These are phyloP conservation scores for Dicyrtoma fusca DNA, from an alignment of 2,888 invertebrate species.

Conservation along the genomic window DNA sequence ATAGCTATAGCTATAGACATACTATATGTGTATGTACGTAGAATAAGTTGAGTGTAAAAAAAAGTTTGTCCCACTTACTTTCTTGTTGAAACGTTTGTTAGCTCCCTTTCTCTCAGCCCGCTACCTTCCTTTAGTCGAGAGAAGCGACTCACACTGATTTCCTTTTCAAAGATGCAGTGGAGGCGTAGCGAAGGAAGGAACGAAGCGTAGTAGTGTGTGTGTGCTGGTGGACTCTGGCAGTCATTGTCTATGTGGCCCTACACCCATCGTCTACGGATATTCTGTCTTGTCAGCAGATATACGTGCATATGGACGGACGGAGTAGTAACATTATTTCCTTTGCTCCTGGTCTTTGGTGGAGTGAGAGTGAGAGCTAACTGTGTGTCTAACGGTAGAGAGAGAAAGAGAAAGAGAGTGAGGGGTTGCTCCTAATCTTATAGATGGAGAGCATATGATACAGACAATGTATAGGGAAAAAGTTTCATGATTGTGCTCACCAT, in stretches of 20 bases:
- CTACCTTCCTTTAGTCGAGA: conserved; percentile 18
- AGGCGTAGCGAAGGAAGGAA: background rate
- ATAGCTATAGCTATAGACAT: no score
- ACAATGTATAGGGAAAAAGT: conserved; percentile 16
- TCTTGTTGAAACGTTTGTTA: conserved; percentile 37
- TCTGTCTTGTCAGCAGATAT: no score
- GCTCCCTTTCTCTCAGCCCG: conserved; percentile 15
- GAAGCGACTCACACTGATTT: background rate
- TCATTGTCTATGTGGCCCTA: no score
- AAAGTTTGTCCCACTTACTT: conserved; percentile 44
- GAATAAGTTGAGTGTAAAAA: conserved; percentile 41
- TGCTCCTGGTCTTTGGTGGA: background rate
- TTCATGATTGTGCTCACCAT: conserved; percentile 42
- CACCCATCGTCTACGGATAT: no score
- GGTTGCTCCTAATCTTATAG: background rate
- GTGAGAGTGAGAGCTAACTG: background rate
- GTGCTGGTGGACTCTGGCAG: no score
- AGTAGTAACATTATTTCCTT: background rate
- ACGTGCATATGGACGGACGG: background rate
- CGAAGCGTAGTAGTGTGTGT: background rate
- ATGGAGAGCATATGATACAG: conserved; percentile 17
- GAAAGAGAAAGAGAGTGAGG: no score
- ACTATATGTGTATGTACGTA: no score
- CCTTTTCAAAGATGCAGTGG: no score
- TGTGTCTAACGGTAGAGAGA: background rate